Evolutionary conservation across 2,888 invertebrate genomes (phyloP).

Genomic region (Petrolisthes cinctipes): DNA sequence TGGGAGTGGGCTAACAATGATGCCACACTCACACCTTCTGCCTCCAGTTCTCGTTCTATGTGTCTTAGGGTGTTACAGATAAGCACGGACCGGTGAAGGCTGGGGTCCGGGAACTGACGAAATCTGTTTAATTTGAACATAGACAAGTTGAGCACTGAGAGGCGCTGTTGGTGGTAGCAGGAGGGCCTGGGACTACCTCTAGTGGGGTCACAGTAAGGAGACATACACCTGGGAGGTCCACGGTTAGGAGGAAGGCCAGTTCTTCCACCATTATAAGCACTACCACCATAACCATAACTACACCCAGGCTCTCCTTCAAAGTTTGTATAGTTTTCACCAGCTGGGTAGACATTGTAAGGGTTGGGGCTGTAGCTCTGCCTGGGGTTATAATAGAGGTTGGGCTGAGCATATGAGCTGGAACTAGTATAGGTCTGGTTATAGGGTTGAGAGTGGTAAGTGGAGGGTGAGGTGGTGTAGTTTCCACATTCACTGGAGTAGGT

Average conservation of each 20-base stretch:
- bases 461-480: slow-evolving; percentile 64
- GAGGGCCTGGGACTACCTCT: slow-evolving; percentile 82
- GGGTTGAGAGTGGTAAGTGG: slow-evolving; percentile 54
- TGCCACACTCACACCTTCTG: slow-evolving; percentile 70
- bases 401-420: slow-evolving; percentile 54
- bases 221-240: slow-evolving; percentile 56
- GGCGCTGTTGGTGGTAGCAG: slow-evolving; percentile 87
- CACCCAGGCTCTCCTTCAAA: slow-evolving; percentile 54
- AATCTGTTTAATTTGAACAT: slow-evolving; percentile 91
- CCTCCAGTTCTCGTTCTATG: slow-evolving; percentile 89
- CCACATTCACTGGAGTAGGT: slow-evolving; percentile 62
- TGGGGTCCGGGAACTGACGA: slow-evolving; percentile 89
- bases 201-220: slow-evolving; percentile 75
- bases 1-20: slow-evolving; percentile 63
- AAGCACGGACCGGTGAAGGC: slow-evolving; percentile 88
- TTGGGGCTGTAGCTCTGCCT: slow-evolving; percentile 61
- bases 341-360: slow-evolving; percentile 50
- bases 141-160: slow-evolving; percentile 90
- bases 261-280: slow-evolving; percentile 31
- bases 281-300: slow-evolving; percentile 54
- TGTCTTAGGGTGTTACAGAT: slow-evolving; percentile 92
- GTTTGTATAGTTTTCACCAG: slow-evolving; percentile 37
- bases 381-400: slow-evolving; percentile 55
- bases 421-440: slow-evolving; percentile 63
- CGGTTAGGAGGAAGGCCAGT: slow-evolving; percentile 37